Evolutionary conservation across 2,797 vertebrate genomes (phyloP).

Genomic region (Cacajao melanocephalus): DNA sequence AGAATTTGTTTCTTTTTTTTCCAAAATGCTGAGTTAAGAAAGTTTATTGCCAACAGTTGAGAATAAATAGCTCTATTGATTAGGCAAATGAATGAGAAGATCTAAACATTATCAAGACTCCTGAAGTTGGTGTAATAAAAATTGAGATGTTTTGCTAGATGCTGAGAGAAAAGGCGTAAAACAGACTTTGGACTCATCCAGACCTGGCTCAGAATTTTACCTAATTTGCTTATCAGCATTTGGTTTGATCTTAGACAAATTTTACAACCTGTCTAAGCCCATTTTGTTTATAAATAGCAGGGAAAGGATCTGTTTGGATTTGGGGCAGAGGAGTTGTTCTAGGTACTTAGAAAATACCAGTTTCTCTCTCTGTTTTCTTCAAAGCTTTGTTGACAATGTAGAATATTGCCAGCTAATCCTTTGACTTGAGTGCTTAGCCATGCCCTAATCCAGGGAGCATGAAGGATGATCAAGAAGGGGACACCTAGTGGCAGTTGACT

Average conservation of each 20-base stretch:
- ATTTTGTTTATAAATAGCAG: not conserved
- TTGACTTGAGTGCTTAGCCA: not conserved
- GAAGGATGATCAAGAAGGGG: not conserved
- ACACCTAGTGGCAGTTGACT: not conserved
- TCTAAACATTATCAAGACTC: conserved; percentile 33
- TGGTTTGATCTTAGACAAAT: not conserved
- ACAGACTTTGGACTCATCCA: not conserved
- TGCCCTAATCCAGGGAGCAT: not conserved
- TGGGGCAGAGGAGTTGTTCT: not conserved
- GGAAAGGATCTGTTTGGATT: not conserved
- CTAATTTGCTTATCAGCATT: not conserved
- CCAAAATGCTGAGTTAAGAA: conserved; percentile 54
- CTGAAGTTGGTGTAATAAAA: conserved; percentile 25
- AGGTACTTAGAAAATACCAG: not conserved
- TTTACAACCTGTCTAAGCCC: not conserved
- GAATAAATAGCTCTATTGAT: conserved; percentile 62
- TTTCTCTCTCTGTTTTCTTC: not conserved
- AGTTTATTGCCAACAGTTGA: conserved; percentile 60
- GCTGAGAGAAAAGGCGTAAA: not conserved
- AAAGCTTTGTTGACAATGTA: not conserved
- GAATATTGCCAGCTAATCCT: not conserved
- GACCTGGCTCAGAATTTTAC: conserved; percentile 3
- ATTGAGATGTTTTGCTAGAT: conserved; percentile 22
- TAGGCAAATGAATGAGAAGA: conserved; percentile 38
- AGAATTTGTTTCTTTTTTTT: not conserved